phyloP scores from a whole-genome alignment of 2,797 vertebrate genomes.

The Ateles fusciceps region DNA sequence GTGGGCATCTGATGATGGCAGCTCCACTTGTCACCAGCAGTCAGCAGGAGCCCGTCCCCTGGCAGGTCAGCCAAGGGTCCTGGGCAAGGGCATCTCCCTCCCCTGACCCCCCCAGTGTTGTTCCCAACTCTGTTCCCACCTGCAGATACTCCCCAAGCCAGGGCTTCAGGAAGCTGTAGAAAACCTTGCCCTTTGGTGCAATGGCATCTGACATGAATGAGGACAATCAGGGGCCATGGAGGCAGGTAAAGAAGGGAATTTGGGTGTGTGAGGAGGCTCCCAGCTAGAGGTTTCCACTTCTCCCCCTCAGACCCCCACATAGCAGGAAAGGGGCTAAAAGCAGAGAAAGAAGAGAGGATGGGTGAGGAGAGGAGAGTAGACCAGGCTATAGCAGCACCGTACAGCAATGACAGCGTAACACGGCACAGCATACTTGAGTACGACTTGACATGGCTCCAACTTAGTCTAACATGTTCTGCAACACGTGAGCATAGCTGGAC shows the following conservation, averaged over 20 bases:
- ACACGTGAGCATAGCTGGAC: not conserved
- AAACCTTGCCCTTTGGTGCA: constrained; percentile 88
- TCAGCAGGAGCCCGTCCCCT: constrained; percentile 90
- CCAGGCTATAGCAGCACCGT: too few species aligned
- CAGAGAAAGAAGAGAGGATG: not conserved
- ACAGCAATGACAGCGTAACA: not conserved
- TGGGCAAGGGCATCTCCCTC: not conserved
- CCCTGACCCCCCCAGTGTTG: not conserved
- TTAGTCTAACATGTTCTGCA: not conserved
- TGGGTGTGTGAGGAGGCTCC: accelerated
- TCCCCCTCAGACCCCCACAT: not conserved
- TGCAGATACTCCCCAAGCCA: constrained; percentile 87
- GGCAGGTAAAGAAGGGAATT: accelerated
- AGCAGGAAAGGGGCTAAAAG: not conserved
- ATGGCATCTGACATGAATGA: constrained; percentile 80
- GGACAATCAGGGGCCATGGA: not conserved
- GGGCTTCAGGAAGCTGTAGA: constrained; percentile 89
- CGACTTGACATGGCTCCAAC: not conserved
- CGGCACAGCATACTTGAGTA: not conserved
- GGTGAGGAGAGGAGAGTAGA: not conserved
- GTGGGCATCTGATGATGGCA: constrained; percentile 87
- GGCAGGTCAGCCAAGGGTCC: not conserved
- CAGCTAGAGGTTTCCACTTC: not conserved
- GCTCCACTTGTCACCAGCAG: constrained; percentile 87
- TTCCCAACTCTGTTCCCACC: not conserved